These are phyloP conservation scores for Chinchilla lanigera DNA, from an alignment of 2,113 vertebrate species.

Conservation along the genomic window DNA sequence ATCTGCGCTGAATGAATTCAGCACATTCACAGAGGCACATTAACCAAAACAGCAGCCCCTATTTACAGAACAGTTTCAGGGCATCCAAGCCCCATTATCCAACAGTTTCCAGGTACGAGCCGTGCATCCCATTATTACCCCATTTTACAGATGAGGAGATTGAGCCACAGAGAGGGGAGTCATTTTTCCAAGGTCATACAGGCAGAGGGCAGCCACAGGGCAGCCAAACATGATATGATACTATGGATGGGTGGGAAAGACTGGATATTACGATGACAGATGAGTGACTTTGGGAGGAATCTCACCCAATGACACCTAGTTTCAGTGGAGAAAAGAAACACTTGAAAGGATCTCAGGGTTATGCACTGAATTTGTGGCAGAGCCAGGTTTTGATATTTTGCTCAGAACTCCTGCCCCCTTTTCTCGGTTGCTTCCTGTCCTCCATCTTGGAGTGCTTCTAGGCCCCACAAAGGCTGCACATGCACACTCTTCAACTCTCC, in stretches of 20 bases:
- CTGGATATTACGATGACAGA: fast-evolving
- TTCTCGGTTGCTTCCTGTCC: background rate
- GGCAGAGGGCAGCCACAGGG: background rate
- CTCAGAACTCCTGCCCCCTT: background rate
- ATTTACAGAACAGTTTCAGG: background rate
- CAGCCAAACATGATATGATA: fast-evolving
- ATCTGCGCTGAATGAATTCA: background rate
- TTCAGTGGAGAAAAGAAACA: background rate
- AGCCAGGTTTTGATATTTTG: background rate
- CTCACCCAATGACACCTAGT: fast-evolving
- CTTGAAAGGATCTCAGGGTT: background rate
- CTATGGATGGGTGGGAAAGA: too few species aligned
- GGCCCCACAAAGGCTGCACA: background rate
- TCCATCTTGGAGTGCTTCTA: background rate
- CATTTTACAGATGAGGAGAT: background rate
- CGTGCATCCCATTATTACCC: fast-evolving
- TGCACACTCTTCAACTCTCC: background rate
- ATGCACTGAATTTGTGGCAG: background rate
- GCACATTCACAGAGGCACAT: background rate
- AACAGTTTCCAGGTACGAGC: background rate
- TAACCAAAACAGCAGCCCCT: background rate
- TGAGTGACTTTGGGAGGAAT: background rate
- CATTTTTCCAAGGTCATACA: background rate
- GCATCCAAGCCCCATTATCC: background rate
- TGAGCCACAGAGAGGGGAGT: background rate